Conservation (phyloP, 2,113 vertebrate species). For the Dasyprocta punctata region DNA sequence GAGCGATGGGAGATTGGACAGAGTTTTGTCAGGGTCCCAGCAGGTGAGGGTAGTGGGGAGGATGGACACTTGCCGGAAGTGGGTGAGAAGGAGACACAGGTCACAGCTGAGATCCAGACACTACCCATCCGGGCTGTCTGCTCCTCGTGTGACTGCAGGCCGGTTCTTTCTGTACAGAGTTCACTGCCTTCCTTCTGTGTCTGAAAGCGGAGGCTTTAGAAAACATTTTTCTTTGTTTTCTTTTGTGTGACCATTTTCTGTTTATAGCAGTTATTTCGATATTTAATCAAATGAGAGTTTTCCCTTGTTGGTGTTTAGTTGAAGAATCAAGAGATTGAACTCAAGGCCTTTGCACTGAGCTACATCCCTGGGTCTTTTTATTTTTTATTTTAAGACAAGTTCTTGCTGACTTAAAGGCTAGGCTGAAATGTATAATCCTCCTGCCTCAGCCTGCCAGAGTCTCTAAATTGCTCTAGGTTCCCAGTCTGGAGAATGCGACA, state of each 20-base stretch:
- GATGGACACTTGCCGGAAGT: constrained; percentile 56
- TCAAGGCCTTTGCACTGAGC: background rate
- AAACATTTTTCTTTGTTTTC: background rate
- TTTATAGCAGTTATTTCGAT: background rate
- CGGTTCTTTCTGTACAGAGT: fast-evolving
- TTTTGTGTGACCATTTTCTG: background rate
- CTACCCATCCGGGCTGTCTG: fast-evolving
- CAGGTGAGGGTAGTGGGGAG: constrained; percentile 37
- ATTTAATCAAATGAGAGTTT: background rate
- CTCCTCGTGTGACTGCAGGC: background rate
- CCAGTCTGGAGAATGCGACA: background rate
- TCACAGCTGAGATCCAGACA: background rate
- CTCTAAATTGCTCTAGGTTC: background rate
- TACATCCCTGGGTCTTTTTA: background rate
- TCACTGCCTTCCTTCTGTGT: fast-evolving
- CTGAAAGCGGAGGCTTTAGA: fast-evolving
- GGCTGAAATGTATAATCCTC: background rate
- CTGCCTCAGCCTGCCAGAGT: background rate
- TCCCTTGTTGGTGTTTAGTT: background rate
- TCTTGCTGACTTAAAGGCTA: background rate
- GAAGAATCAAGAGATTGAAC: background rate
- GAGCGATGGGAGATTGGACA: constrained; percentile 75
- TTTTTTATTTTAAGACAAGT: background rate
- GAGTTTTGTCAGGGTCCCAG: constrained; percentile 77
- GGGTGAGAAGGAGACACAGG: background rate